A percentile compares a stretch with the other conserved stretches of the same genome.
These are phyloP conservation scores for Cheilosia urbana DNA, from an alignment of 2,888 invertebrate species.

Conservation along the genomic window DNA sequence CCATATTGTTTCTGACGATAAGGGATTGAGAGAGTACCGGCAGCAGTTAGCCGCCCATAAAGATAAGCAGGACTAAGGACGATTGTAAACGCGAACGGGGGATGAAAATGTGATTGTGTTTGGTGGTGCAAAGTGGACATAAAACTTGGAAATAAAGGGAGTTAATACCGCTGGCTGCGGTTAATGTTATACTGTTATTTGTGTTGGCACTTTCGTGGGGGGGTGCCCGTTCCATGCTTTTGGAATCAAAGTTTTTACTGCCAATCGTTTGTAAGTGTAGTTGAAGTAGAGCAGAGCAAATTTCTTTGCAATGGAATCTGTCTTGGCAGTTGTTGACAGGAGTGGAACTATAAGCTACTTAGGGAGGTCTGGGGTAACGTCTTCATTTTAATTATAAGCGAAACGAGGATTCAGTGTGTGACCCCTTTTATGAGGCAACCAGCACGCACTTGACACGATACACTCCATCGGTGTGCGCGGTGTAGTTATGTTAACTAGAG, in stretches of 20 bases:
- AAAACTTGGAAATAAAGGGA: slow-evolving; percentile 61
- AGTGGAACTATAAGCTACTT: background rate
- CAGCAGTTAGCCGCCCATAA: slow-evolving; percentile 61
- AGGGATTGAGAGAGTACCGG: slow-evolving; percentile 55
- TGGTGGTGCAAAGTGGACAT: slow-evolving; percentile 66
- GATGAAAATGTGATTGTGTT: slow-evolving; percentile 48
- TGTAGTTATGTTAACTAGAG: background rate
- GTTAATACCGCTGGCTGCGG: slow-evolving; percentile 54
- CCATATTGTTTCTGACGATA: slow-evolving; percentile 68
- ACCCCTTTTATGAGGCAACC: slow-evolving; percentile 18
- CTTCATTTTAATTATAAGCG: slow-evolving; percentile 46
- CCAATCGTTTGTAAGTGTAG: slow-evolving; percentile 14
- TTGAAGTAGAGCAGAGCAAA: background rate
- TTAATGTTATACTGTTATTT: slow-evolving; percentile 47
- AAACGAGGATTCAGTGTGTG: slow-evolving; percentile 12
- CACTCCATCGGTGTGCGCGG: background rate
- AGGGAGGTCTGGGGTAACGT: slow-evolving; percentile 5
- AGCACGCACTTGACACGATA: background rate
- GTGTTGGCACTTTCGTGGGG: slow-evolving; percentile 20
- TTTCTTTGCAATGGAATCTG: slow-evolving; percentile 5
- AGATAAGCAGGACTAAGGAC: slow-evolving; percentile 54
- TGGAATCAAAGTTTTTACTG: slow-evolving; percentile 56
- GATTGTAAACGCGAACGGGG: slow-evolving; percentile 47
- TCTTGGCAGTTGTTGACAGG: background rate
- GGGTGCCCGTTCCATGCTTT: slow-evolving; percentile 21